Conservation (phyloP, 2,113 vertebrate species). For the Pelodiscus sinensis region DNA sequence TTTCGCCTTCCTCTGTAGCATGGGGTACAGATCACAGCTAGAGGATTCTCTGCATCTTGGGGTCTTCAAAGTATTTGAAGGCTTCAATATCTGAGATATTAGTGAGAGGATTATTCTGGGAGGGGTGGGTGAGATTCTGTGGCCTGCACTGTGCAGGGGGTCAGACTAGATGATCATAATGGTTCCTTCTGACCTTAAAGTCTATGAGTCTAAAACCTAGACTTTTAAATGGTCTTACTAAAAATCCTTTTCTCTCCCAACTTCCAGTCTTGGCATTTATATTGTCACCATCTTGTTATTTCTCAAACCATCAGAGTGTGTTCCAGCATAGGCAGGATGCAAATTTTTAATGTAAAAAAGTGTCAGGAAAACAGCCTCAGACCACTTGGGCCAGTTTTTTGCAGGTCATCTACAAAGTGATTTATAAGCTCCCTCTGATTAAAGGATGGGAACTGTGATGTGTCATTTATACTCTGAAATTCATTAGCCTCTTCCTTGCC, state of each 20-base stretch:
- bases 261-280: not conserved
- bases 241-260: not conserved
- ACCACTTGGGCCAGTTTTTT: not conserved
- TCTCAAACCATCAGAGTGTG: not conserved
- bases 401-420: not conserved
- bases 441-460: not conserved
- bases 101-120: too few relatives aligned
- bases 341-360: constrained; percentile 12
- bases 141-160: too few relatives aligned
- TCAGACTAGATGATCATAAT: too few relatives aligned
- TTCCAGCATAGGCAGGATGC: not conserved
- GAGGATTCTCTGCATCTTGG: too few relatives aligned
- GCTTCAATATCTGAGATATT: too few relatives aligned
- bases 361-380: not conserved
- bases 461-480: constrained; percentile 2
- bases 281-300: not conserved
- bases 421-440: not conserved
- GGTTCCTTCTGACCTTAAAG: too few relatives aligned
- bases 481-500: not conserved
- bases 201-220: too few relatives aligned
- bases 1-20: too few relatives aligned
- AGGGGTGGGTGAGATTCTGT: too few relatives aligned
- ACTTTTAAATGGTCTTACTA: not conserved
- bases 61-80: too few relatives aligned
- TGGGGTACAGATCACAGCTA: too few relatives aligned